Conservation (phyloP, 1,140 invertebrate species). For the Polyergus mexicanus region DNA sequence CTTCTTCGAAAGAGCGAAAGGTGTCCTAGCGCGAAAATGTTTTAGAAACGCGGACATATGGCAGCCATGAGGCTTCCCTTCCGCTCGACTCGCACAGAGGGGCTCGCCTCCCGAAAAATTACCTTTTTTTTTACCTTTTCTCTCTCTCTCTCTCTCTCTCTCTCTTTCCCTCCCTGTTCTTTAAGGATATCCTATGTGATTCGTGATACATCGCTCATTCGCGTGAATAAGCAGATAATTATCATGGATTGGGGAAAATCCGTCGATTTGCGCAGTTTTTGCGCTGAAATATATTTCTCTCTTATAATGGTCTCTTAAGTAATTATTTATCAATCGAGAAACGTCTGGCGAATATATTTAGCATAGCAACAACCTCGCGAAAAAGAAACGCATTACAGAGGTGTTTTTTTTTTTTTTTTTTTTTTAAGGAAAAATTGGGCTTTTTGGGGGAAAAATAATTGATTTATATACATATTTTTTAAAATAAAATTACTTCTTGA, state of each 20-base stretch:
- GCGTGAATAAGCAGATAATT: conserved; percentile 70
- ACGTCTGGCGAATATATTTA: background rate
- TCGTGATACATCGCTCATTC: conserved; percentile 44
- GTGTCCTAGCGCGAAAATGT: conserved; percentile 62
- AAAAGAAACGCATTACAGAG: background rate
- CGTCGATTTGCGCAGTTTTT: conserved; percentile 23
- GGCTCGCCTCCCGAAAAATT: conserved; percentile 66
- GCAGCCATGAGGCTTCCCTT: conserved; percentile 62
- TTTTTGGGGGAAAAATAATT: background rate
- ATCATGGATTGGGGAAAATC: conserved; percentile 57
- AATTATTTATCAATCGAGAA: background rate
- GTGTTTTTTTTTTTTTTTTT: too few relatives aligned
- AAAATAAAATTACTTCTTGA: background rate
- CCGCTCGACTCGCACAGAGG: conserved; percentile 54
- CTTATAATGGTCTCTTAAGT: background rate
- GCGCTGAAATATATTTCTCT: background rate
- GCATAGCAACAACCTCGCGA: background rate
- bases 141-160: background rate
- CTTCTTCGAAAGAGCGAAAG: conserved; percentile 36
- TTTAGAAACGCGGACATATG: conserved; percentile 67
- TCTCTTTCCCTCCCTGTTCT: conserved; percentile 1
- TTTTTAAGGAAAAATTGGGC: background rate
- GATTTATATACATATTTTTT: background rate
- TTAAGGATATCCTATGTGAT: background rate
- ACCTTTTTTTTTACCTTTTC: conserved; percentile 33